Conservation (phyloP, 1,140 invertebrate genomes). For the Leptinotarsa defecta region DNA sequence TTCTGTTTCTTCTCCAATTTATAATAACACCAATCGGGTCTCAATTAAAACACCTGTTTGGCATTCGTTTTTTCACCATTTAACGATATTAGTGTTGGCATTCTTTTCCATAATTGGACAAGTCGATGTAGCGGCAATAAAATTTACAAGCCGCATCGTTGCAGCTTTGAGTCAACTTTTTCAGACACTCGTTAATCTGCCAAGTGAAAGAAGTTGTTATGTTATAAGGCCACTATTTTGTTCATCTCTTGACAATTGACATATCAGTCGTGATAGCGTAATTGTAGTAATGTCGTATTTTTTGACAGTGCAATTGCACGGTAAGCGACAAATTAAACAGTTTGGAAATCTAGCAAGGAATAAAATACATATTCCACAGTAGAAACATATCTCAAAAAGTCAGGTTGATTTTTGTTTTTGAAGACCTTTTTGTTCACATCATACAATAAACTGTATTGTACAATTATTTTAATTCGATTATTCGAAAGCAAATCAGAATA, state of each 20-base stretch:
- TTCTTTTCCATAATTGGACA: constrained; percentile 26
- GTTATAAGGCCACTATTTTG: constrained; percentile 3
- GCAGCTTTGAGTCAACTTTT: constrained; percentile 19
- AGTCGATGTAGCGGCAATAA: constrained; percentile 19
- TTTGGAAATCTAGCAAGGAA: no score
- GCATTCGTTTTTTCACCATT: constrained; percentile 22
- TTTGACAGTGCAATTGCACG: no score
- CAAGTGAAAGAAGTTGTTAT: neutral
- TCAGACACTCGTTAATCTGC: constrained; percentile 6
- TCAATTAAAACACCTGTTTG: constrained; percentile 28
- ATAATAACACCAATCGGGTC: constrained; percentile 26
- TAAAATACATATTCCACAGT: neutral
- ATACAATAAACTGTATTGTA: no score
- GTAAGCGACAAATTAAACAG: no score
- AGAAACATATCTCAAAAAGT: neutral
- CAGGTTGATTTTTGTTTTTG: no score
- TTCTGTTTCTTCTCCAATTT: constrained; percentile 17
- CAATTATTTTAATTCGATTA: no score
- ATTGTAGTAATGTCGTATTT: neutral
- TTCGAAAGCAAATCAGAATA: no score
- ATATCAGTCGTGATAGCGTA: neutral
- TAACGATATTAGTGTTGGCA: constrained; percentile 23
- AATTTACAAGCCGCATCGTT: constrained; percentile 17
- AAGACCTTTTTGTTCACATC: no score
- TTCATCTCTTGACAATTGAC: constrained; percentile 6